Evolutionary conservation across 2,888 invertebrate species (phyloP), one percentile per base, ranked within the genome.

Genomic region (Tholera decimalis): DNA sequence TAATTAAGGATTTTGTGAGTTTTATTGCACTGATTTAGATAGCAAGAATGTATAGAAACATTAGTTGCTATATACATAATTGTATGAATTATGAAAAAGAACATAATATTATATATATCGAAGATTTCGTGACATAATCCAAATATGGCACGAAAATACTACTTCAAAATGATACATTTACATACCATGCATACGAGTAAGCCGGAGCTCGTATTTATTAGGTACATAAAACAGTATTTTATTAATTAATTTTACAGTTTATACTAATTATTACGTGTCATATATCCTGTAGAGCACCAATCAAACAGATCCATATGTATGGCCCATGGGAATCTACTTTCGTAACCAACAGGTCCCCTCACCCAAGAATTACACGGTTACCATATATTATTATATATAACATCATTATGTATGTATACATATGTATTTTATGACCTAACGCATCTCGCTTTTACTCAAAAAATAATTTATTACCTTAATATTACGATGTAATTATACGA

Each of bases 381-480:
- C 28, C 35, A 47, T 13, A 5, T 24, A 22, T 20, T 33, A 43
- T 44, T 41, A n/a, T 30, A 30, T n/a, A 53, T 39, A 59, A n/a
- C 30, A 46, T 5, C 7, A 50, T 44, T 35, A 63, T 22, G 4
- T 54, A 43, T 49, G 4, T 49, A 33, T 28, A 56, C 9, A 33
- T 8, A 59, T 59, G 18, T 26, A 37, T 49, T 55, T 69, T 70
- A 58, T 55, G 15, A 51, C 46, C 54, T 18, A 43, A 60, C 50
- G 55, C 35, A 62, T 54, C 18, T 3, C 15, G 49, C 65, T 77
- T 77, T 77, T 79, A 47, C 77, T 62, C 11, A 0, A 60, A 65
- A 65, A 61, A 62, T 62, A 62, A 79, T 74, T 74, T 79, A 79
- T 59, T 13, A 41, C 62, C 56, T 8, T 44, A 60, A 60, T 78